A percentile compares a stretch with the other conserved stretches of the same genome.
Conservation (phyloP, 2,797 vertebrate species). For the Brachymystax lenok region DNA sequence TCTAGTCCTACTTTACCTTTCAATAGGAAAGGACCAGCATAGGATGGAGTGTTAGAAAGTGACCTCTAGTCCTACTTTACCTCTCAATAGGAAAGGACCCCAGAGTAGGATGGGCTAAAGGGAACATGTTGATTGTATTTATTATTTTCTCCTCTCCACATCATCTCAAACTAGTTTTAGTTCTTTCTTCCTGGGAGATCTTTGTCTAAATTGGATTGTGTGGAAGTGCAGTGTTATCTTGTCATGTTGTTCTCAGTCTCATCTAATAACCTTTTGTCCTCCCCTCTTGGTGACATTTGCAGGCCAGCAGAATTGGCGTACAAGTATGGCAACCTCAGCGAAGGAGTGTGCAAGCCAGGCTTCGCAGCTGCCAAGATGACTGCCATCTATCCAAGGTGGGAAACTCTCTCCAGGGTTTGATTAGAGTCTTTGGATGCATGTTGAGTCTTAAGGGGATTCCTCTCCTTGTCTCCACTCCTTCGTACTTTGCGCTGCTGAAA, state of each 20-base stretch:
- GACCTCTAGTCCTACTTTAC: too few species aligned
- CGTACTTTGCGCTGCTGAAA: not conserved
- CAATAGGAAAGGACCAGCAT: too few species aligned
- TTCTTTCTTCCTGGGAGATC: not conserved
- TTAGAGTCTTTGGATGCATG: not conserved
- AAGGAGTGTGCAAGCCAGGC: conserved; percentile 88
- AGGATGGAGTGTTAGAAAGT: conserved; percentile 47
- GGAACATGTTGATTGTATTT: too few species aligned
- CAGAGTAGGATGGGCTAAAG: too few species aligned
- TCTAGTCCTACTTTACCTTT: not conserved
- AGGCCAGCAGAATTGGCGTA: conserved; percentile 86
- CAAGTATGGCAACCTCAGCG: conserved; percentile 91
- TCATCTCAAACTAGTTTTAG: not conserved
- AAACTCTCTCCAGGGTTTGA: not conserved
- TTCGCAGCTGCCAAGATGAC: conserved; percentile 90
- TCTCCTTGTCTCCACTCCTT: not conserved
- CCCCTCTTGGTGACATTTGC: conserved; percentile 16
- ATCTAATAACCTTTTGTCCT: not conserved
- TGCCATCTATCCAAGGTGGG: conserved; percentile 91
- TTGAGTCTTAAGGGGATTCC: conserved; percentile 3
- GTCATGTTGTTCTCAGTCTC: not conserved
- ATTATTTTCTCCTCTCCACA: too few species aligned
- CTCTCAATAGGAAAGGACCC: too few species aligned
- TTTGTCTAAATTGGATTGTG: not conserved
- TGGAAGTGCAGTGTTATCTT: not conserved